A percentile compares a stretch with the other conserved stretches of the same genome.
phyloP scores from a whole-genome alignment of 2,888 invertebrate genomes.

The Hyalella azteca region DNA sequence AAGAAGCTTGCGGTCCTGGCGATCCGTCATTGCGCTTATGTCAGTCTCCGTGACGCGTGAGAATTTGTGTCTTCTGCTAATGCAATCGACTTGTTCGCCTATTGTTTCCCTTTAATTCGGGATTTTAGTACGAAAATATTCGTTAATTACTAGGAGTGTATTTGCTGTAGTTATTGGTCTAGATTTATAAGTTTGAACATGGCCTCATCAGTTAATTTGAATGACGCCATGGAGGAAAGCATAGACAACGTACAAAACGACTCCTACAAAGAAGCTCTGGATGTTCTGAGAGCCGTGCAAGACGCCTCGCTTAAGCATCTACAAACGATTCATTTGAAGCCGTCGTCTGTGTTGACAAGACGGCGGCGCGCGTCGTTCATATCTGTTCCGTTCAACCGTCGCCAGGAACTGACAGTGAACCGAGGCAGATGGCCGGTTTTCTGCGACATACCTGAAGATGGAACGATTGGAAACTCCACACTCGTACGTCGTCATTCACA shows the following conservation, averaged over 20 bases:
- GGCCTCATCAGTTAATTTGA: background rate
- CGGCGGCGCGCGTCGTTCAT: slow-evolving; percentile 19
- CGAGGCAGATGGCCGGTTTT: background rate
- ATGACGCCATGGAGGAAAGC: background rate
- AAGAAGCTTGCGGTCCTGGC: too few species aligned
- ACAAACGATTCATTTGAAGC: background rate
- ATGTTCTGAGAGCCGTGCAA: background rate
- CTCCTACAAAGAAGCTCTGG: background rate
- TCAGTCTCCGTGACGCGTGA: too few species aligned
- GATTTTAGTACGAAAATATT: too few species aligned
- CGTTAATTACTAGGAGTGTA: too few species aligned
- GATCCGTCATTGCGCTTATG: too few species aligned
- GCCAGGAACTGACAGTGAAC: background rate
- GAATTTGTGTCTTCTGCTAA: too few species aligned
- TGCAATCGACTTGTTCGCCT: too few species aligned
- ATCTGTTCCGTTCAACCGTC: background rate
- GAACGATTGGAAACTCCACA: background rate
- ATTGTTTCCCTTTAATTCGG: too few species aligned
- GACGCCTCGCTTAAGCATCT: background rate
- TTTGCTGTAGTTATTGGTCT: too few species aligned
- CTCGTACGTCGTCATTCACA: background rate
- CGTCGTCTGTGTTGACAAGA: background rate
- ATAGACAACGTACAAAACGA: slow-evolving; percentile 40
- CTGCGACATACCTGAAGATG: background rate
- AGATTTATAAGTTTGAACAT: background rate